phyloP scores from a whole-genome alignment of 1,140 invertebrate species.

The Mesaphorura yosii region DNA sequence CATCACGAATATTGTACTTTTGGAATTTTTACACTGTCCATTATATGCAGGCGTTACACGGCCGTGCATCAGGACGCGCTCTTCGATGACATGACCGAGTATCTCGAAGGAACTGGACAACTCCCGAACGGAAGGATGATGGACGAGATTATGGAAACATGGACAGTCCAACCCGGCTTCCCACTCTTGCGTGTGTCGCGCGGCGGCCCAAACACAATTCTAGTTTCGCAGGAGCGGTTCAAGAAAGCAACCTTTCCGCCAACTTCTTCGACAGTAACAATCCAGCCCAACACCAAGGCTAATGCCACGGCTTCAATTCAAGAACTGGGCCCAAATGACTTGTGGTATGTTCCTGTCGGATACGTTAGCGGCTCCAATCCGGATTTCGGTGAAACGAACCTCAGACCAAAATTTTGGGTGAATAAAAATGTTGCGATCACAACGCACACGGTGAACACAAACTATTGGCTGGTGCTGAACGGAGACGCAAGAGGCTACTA shows the following conservation, averaged over 20 bases:
- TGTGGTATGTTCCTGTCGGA: constrained; percentile 50
- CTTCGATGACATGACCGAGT: constrained; percentile 49
- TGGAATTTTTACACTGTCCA: not conserved
- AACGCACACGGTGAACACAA: not conserved
- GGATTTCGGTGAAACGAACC: constrained; percentile 33
- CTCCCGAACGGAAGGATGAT: constrained; percentile 35
- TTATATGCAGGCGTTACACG: constrained; percentile 42
- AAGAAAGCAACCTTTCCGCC: too few relatives aligned
- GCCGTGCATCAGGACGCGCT: constrained; percentile 59
- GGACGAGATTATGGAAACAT: constrained; percentile 63
- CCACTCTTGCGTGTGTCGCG: constrained; percentile 61
- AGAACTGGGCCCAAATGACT: too few relatives aligned
- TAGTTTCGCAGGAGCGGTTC: constrained; percentile 1
- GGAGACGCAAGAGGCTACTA: constrained; percentile 23
- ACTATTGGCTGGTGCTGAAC: constrained; percentile 19
- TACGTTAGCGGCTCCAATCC: constrained; percentile 38
- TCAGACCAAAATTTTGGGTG: constrained; percentile 11
- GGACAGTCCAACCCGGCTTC: constrained; percentile 69
- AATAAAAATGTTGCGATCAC: not conserved
- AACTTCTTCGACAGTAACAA: too few relatives aligned
- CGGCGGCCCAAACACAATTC: constrained; percentile 35
- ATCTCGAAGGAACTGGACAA: constrained; percentile 34
- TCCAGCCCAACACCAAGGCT: not conserved
- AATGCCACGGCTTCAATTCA: not conserved
- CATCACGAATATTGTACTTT: not conserved